phyloP scores from a whole-genome alignment of 1,140 invertebrate genomes.

The Pissodes strobi region DNA sequence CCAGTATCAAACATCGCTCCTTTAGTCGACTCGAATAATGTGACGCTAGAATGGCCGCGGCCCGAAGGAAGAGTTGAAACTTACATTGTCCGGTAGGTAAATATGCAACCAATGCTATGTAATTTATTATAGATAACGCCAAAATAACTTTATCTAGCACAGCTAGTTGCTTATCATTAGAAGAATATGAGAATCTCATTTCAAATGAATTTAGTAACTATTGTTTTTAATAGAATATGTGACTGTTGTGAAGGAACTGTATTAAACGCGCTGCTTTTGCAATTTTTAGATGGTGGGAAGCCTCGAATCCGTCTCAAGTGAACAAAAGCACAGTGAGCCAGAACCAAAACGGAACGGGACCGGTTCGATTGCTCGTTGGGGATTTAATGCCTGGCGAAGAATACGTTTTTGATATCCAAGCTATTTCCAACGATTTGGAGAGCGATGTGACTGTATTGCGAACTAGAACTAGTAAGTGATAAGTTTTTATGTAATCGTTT shows the following conservation, averaged over 20 bases:
- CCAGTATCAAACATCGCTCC: slow-evolving; percentile 78
- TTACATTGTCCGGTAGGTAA: slow-evolving; percentile 69
- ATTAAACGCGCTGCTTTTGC: too few species aligned
- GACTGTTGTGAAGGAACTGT: too few species aligned
- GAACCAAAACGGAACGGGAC: slow-evolving; percentile 53
- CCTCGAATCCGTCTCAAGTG: slow-evolving; percentile 58
- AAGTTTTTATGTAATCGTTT: neutral
- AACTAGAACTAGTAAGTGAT: slow-evolving; percentile 74
- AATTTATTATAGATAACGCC: too few species aligned
- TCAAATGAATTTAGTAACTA: too few species aligned
- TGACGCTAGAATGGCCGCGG: slow-evolving; percentile 85
- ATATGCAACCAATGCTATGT: too few species aligned
- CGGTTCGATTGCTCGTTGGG: slow-evolving; percentile 68
- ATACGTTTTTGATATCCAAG: slow-evolving; percentile 77
- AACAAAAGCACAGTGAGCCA: slow-evolving; percentile 53
- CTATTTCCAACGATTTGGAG: slow-evolving; percentile 73
- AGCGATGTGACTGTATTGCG: slow-evolving; percentile 73
- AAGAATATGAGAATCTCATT: too few species aligned
- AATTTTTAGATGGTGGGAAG: slow-evolving; percentile 64
- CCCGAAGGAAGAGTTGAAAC: slow-evolving; percentile 83
- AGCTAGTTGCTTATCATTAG: too few species aligned
- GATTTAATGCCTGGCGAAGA: slow-evolving; percentile 80
- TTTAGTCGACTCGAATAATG: slow-evolving; percentile 82
- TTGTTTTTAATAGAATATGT: too few species aligned
- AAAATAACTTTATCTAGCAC: too few species aligned